Base-by-base conservation (phyloP, 2,888 invertebrate species). In the Graphium colonna region DNA sequence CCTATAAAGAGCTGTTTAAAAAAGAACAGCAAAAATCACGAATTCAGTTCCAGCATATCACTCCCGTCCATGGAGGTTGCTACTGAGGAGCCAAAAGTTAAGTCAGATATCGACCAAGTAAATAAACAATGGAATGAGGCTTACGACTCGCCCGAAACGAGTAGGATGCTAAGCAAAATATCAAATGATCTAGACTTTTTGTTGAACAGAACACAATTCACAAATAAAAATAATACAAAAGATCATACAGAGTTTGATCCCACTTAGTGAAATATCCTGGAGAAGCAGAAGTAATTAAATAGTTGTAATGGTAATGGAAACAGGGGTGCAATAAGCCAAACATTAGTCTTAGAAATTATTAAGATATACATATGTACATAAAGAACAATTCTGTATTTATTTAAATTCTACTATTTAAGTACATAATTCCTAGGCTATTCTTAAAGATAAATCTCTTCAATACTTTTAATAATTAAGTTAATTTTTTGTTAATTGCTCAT, bases 161-260 rank as follows among this genome's bases (percentile, higher is more conserved):
- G 92, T 63, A 93, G 93, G 53, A 94, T 96, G 91, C 82, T 96
- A 46, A 94, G 95, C 82, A 93, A 95, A 72, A 96, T 96, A 68
- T 94, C 95, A 1, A 94, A 94, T 70, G 96, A 96, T 82, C 84
- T 96, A 63, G 95, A 96, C 81, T 96, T 95, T 83, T 84, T 96
- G 63, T 84, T 96, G 56, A 95, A 95, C 78, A 91, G 94, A 58
- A 92, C 90, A 57, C 87, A 84, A 56, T 77, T 79, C 52, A 61
- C 67, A 45, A 72, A 63, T 56, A 73, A 71, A 65, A 69, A 65
- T 54, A 66, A 62, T 52, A 55, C 68, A 56, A 65, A 72, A 50
- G 77, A 83, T 60, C 74, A 79, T 65, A 84, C 82, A 60, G 81
- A 84, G 57, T 81, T 86, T 63, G 83, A 79, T 1, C 84, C 85